Evolutionary conservation across 2,113 vertebrate species (phyloP).

Genomic region (Corydoras maculifer): DNA sequence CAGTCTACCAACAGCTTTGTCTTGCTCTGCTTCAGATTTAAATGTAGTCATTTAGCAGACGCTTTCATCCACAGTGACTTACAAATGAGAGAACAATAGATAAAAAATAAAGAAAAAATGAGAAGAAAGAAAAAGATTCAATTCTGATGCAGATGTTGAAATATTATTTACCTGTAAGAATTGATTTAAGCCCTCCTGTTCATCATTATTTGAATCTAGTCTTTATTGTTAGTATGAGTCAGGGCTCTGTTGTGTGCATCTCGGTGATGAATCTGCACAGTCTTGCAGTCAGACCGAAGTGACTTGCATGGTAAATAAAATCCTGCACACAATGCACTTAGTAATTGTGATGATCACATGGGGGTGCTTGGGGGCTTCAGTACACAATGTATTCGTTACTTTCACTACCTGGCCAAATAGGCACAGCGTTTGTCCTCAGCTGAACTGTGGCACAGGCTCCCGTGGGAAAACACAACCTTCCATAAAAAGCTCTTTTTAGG

Average conservation of each 20-base stretch:
- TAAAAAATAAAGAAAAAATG: background rate
- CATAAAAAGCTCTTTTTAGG: no score
- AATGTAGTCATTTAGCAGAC: no score
- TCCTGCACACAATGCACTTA: background rate
- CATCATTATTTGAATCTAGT: constrained; percentile 16
- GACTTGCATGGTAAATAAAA: constrained; percentile 26
- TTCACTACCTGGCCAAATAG: background rate
- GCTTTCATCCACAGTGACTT: no score
- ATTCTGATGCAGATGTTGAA: background rate
- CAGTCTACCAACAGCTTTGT: constrained; percentile 8
- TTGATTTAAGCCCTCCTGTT: constrained; percentile 2
- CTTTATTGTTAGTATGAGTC: constrained; percentile 6
- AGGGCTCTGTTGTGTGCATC: background rate
- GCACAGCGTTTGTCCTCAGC: no score
- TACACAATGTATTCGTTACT: background rate
- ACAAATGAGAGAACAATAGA: no score
- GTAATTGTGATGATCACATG: constrained; percentile 11
- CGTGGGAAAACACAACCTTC: no score
- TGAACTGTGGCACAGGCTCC: no score
- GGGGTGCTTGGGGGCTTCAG: background rate
- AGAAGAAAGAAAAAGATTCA: background rate
- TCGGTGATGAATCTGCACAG: background rate
- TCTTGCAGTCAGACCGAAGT: constrained; percentile 13
- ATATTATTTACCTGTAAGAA: constrained; percentile 1
- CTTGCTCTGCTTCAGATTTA: background rate